These are phyloP conservation scores for Cyprinodon diabolis DNA, from an alignment of 2,797 vertebrate species.

Conservation along the genomic window DNA sequence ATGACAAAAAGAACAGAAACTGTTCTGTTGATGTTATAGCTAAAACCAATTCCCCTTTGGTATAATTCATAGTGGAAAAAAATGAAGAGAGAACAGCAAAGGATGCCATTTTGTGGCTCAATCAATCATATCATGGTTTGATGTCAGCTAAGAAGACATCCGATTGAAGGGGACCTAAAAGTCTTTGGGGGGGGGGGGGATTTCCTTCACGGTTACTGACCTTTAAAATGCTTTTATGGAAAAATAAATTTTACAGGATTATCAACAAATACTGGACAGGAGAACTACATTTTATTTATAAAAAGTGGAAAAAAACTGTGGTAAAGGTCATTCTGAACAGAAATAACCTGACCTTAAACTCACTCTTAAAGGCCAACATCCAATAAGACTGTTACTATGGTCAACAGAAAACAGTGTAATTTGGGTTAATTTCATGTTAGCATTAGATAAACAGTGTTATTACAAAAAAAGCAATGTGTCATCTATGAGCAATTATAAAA, in stretches of 20 bases:
- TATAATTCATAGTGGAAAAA: conserved; percentile 16
- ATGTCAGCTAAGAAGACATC: neutral
- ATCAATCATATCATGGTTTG: conserved; percentile 21
- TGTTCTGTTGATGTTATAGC: neutral
- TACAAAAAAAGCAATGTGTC: neutral
- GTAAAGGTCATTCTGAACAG: neutral
- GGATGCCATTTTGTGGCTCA: conserved; percentile 17
- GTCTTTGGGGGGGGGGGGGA: neutral
- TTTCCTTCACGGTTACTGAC: neutral
- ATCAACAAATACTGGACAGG: neutral
- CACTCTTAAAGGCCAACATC: neutral
- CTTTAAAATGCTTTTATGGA: neutral
- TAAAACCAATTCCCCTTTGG: conserved; percentile 14
- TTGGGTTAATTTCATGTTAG: neutral
- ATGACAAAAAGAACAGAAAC: conserved; percentile 10
- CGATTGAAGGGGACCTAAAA: neutral
- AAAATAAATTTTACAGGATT: neutral
- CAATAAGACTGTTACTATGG: neutral
- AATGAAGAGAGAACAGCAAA: neutral
- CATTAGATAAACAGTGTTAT: neutral
- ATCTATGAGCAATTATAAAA: neutral
- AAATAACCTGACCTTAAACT: neutral
- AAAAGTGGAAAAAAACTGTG: neutral
- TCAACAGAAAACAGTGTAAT: neutral
- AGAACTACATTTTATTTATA: neutral